phyloP scores from a whole-genome alignment of 2,113 vertebrate genomes.

The Anas platyrhynchos region DNA sequence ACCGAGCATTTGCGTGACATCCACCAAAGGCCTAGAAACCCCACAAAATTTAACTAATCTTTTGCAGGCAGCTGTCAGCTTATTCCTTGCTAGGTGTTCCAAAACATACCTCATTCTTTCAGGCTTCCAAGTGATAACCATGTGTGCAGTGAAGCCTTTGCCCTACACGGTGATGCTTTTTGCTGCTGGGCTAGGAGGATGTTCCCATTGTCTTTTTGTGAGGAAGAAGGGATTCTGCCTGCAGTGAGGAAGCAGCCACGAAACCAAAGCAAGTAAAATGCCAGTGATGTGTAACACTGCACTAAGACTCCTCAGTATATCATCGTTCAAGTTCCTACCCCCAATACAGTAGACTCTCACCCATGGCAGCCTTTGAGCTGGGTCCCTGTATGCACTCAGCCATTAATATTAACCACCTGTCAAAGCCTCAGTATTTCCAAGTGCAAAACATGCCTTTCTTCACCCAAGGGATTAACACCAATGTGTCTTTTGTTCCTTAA shows the following conservation, averaged over 20 bases:
- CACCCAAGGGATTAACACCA: not conserved
- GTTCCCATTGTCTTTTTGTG: not conserved
- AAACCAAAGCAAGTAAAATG: not conserved
- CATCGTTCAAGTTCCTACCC: not conserved
- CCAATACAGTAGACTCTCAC: not conserved
- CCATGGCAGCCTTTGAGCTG: not conserved
- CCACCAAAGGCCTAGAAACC: not conserved
- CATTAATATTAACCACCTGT: not conserved
- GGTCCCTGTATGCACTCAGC: not conserved
- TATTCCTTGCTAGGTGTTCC: not conserved
- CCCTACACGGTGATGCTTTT: not conserved
- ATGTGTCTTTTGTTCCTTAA: not conserved
- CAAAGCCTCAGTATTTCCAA: not conserved
- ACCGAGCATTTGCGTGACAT: rapidly evolving
- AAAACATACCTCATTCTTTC: not conserved
- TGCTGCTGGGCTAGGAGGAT: not conserved
- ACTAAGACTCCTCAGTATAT: not conserved
- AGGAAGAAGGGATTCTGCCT: not conserved
- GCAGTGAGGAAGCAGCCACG: not conserved
- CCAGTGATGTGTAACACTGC: not conserved
- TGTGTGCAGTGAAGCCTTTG: not conserved
- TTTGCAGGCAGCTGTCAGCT: not conserved
- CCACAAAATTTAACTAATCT: not conserved
- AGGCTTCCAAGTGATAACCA: not conserved
- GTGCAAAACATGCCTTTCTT: not conserved